phyloP scores from a whole-genome alignment of 2,888 invertebrate genomes.

The Meteorus colon region DNA sequence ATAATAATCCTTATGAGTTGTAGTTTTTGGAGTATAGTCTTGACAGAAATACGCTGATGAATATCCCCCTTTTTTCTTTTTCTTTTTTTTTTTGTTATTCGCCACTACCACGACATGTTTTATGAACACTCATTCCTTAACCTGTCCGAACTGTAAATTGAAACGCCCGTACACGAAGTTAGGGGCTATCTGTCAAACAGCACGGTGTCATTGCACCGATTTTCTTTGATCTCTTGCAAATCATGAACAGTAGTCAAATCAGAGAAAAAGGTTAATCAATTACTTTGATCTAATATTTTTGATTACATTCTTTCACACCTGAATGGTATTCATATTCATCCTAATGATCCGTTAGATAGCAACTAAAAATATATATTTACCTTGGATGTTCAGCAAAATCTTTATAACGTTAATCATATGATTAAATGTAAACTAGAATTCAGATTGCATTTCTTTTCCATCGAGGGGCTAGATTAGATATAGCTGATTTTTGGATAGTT shows the following conservation, averaged over 20 bases:
- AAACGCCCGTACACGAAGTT: constrained; percentile 56
- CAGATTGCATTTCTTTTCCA: background rate
- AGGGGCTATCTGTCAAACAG: constrained; percentile 55
- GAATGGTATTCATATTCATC: background rate
- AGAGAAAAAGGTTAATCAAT: background rate
- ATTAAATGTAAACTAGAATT: background rate
- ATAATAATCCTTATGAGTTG: constrained; percentile 3
- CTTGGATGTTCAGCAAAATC: background rate
- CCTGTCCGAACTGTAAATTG: constrained; percentile 57
- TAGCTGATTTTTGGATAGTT: background rate
- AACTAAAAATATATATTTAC: background rate
- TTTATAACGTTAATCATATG: background rate
- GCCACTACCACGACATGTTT: constrained; percentile 53
- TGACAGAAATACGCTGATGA: constrained; percentile 46
- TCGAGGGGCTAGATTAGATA: background rate
- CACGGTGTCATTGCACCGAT: constrained; percentile 56
- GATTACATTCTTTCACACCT: background rate
- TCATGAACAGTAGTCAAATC: constrained; percentile 4
- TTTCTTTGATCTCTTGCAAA: constrained; percentile 48
- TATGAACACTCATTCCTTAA: constrained; percentile 58
- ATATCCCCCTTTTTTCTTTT: constrained; percentile 38
- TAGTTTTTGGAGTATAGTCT: background rate
- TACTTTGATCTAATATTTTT: background rate
- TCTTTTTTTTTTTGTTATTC: constrained; percentile 43
- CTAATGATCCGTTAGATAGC: background rate